phyloP scores from a whole-genome alignment of 2,888 invertebrate species.

The Dynastes maya region DNA sequence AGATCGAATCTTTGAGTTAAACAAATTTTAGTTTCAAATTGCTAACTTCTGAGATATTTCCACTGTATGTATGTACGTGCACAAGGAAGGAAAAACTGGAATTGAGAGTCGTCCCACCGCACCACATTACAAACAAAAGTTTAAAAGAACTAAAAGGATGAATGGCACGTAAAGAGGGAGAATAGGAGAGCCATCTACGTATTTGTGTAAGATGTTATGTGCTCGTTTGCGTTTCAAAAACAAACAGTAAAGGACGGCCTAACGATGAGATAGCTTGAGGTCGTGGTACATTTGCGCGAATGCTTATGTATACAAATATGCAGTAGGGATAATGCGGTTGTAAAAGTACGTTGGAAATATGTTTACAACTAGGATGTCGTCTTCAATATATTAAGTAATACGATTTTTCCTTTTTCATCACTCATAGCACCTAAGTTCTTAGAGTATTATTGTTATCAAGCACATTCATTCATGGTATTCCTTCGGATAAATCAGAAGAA shows the following conservation, averaged over 20 bases:
- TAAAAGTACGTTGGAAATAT: no score
- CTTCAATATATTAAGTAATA: neutral
- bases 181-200: conserved; percentile 24
- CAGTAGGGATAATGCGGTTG: no score
- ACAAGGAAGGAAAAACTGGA: neutral
- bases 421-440: no score
- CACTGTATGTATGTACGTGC: neutral
- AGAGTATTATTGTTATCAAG: no score
- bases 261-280: neutral
- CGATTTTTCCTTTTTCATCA: no score
- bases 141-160: conserved; percentile 5
- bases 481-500: no score
- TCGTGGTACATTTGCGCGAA: neutral
- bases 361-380: no score
- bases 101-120: neutral
- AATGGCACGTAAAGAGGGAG: neutral
- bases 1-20: no score
- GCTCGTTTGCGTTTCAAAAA: conserved; percentile 10
- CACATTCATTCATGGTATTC: no score
- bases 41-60: no score
- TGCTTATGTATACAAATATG: no score
- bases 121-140: neutral
- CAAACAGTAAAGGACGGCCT: conserved; percentile 12
- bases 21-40: no score
- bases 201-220: conserved; percentile 18